These are phyloP conservation scores for Drosophila vallismaia DNA, from an alignment of 2,888 invertebrate genomes.

Conservation along the genomic window DNA sequence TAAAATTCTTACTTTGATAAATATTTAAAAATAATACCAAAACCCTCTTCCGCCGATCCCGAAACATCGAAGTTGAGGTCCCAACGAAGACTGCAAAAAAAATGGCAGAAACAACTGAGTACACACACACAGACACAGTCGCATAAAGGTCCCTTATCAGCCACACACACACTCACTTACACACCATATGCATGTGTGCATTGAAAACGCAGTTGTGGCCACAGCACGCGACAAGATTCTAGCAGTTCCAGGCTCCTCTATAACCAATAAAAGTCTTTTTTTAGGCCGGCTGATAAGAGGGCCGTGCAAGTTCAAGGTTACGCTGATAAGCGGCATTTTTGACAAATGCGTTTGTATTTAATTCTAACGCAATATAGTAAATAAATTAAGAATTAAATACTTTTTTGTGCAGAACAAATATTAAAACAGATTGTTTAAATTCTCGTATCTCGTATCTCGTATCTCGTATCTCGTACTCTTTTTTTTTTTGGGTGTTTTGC, in stretches of 20 bases:
- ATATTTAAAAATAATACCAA: neutral
- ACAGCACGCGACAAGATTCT: constrained; percentile 38
- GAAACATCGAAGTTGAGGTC: constrained; percentile 46
- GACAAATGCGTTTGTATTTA: neutral
- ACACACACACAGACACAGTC: constrained; percentile 20
- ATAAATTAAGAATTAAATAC: neutral
- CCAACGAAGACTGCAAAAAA: constrained; percentile 59
- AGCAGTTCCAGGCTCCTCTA: constrained; percentile 2
- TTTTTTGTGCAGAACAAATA: constrained; percentile 30
- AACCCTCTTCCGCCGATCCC: constrained; percentile 1
- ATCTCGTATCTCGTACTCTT: constrained; percentile 36
- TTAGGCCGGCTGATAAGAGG: constrained; percentile 47
- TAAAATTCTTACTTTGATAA: neutral
- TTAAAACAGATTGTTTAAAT: constrained; percentile 47
- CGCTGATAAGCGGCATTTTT: constrained; percentile 44
- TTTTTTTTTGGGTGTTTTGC: constrained; percentile 27
- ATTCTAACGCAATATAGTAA: neutral
- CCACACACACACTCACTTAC: constrained; percentile 43
- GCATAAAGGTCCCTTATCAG: constrained; percentile 52
- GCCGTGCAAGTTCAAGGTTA: constrained; percentile 53
- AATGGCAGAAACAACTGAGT: constrained; percentile 21
- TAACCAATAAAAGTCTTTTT: constrained; percentile 4
- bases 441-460: constrained; percentile 35
- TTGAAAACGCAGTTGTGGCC: constrained; percentile 26
- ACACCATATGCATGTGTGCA: constrained; percentile 40